Evolutionary conservation across 2,888 invertebrate species (phyloP), one percentile per base, ranked within the genome.

Genomic region (Cheilosia pagana): DNA sequence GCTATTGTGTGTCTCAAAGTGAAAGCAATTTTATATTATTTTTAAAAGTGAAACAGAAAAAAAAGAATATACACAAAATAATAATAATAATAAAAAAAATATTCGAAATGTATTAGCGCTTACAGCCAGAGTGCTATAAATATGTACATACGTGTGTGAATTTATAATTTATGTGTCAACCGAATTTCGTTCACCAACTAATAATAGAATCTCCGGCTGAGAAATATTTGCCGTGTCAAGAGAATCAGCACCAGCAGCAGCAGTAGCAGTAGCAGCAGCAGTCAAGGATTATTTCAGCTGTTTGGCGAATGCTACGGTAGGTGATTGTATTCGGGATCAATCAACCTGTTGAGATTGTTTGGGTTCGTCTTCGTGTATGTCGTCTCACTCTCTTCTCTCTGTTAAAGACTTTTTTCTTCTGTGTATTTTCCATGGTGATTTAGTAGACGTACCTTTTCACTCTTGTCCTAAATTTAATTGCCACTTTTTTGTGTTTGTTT

Each of bases 331-430:
- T 77, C 52, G 83, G 75, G 79, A 85, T 85, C 85, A 85, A 85
- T 85, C 85, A 85, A 85, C 85, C 81, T 85, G 85, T 85, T 85
- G 85, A 76, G 48, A 81, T 76, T 81, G 85, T 85, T 85, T 81
- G 85, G 81, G 81, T 83, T 74, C 52, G 7, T 39, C 2, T 19
- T 8, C n/a, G 16, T 43, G 6, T 45, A 45, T 50, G 23, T 23
- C 31, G 7, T 53, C 41, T 67, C 39, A 67, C 19, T 67, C 39
- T 53, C 4, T 12, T 31, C 21, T 28, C 28, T 31, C 16, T 16
- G 19, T 57, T 39, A 19, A 57, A 35, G 10, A 2, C 12, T 12
- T 19, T 14, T 39, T 35, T 35, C 35, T n/a, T n/a, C n/a, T n/a
- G n/a, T 21, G 1, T 10, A 57, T 39, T 39, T 28, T 12, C 12